phyloP scores from a whole-genome alignment of 2,888 invertebrate species.

The Lumbricus terrestris region DNA sequence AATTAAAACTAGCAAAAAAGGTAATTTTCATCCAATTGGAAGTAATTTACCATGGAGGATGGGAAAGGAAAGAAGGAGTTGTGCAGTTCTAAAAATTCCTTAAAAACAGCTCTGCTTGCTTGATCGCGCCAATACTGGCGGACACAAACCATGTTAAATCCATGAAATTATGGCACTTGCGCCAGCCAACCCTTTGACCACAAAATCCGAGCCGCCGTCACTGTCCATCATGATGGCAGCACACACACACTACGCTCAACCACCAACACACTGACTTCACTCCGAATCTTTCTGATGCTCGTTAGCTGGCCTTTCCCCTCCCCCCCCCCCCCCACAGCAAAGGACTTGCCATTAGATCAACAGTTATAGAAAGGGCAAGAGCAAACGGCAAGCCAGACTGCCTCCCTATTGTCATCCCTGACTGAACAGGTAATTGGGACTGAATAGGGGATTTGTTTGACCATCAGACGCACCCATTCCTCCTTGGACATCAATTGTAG shows the following conservation, averaged over 20 bases:
- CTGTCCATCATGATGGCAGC: background rate
- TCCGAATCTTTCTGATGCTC: background rate
- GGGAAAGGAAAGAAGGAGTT: too few species aligned
- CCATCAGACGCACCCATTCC: background rate
- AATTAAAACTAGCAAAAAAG: too few species aligned
- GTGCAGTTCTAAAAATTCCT: too few species aligned
- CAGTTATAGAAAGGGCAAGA: background rate
- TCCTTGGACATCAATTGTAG: background rate
- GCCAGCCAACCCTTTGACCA: slow-evolving; percentile 3
- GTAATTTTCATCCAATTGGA: too few species aligned
- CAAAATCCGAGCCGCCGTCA: background rate
- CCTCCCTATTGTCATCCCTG: background rate
- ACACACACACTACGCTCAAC: background rate
- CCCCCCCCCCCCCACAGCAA: too few species aligned
- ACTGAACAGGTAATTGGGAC: background rate
- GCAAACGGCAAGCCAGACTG: background rate
- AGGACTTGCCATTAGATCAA: background rate
- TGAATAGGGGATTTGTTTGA: background rate
- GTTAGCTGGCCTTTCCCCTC: background rate
- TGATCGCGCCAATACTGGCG: too few species aligned
- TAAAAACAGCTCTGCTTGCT: too few species aligned
- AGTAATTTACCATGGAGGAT: too few species aligned
- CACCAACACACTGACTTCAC: background rate
- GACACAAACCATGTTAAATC: background rate
- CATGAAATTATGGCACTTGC: background rate